phyloP scores from a whole-genome alignment of 2,888 invertebrate genomes.

The Pantelozetes paolii region DNA sequence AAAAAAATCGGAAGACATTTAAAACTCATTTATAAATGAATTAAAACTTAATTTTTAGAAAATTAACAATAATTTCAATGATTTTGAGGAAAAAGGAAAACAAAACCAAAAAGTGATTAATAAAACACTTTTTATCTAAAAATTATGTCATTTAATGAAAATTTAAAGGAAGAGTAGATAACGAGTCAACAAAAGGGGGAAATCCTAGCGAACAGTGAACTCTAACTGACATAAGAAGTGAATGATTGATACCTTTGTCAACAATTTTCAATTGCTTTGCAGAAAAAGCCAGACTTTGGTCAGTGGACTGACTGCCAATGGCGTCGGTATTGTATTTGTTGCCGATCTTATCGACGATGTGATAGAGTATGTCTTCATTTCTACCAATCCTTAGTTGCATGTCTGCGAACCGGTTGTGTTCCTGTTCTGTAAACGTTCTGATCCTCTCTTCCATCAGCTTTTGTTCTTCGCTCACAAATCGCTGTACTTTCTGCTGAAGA shows the following conservation, averaged over 20 bases:
- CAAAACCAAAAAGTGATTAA: background rate
- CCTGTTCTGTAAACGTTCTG: background rate
- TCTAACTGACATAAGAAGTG: no score
- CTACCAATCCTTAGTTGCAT: background rate
- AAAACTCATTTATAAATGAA: background rate
- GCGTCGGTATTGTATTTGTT: background rate
- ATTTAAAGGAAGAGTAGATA: no score
- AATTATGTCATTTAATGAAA: no score
- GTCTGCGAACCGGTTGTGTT: constrained; percentile 2
- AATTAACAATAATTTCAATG: background rate
- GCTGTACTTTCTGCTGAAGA: constrained; percentile 15
- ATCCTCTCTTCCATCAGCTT: constrained; percentile 24
- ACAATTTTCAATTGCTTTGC: background rate
- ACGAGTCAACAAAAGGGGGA: no score
- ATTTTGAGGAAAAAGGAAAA: background rate
- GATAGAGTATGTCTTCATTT: background rate
- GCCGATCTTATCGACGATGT: background rate
- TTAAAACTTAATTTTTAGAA: background rate
- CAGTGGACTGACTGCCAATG: background rate
- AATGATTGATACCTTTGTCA: background rate
- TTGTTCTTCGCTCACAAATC: constrained; percentile 19
- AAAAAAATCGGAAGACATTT: background rate
- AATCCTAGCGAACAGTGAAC: no score
- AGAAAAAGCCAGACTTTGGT: background rate
- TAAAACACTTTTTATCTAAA: no score